phyloP scores from a whole-genome alignment of 2,797 vertebrate genomes.

The Phataginus tetradactyla region DNA sequence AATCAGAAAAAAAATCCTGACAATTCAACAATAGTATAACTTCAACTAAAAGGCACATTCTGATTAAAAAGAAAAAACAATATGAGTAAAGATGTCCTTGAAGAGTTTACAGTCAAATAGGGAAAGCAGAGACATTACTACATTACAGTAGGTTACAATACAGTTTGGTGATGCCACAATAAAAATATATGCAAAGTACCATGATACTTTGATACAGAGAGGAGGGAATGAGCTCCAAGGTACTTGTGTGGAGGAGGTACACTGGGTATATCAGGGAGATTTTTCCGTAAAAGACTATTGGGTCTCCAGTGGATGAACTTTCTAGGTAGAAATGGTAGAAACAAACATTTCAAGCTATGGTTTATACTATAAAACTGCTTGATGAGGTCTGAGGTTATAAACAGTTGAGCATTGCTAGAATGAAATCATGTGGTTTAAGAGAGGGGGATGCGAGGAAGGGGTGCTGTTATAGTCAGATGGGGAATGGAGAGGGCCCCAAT shows the following conservation, averaged over 20 bases:
- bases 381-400: background rate
- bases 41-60: background rate
- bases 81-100: background rate
- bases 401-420: background rate
- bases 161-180: background rate
- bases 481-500: background rate
- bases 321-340: background rate
- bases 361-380: background rate
- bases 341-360: background rate
- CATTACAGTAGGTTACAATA: background rate
- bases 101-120: background rate
- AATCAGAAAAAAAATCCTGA: background rate
- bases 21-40: background rate
- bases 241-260: background rate
- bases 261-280: background rate
- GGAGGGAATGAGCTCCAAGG: background rate
- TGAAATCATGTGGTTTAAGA: background rate
- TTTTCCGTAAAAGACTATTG: background rate
- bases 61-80: background rate
- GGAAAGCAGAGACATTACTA: background rate
- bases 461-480: background rate
- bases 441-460: background rate
- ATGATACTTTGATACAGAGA: background rate
- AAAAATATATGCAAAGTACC: background rate
- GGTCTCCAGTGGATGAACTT: background rate